A percentile compares a stretch with the other conserved stretches of the same genome.
These are phyloP conservation scores for Pyrrhia umbra DNA, from an alignment of 2,888 invertebrate genomes.

Conservation along the genomic window DNA sequence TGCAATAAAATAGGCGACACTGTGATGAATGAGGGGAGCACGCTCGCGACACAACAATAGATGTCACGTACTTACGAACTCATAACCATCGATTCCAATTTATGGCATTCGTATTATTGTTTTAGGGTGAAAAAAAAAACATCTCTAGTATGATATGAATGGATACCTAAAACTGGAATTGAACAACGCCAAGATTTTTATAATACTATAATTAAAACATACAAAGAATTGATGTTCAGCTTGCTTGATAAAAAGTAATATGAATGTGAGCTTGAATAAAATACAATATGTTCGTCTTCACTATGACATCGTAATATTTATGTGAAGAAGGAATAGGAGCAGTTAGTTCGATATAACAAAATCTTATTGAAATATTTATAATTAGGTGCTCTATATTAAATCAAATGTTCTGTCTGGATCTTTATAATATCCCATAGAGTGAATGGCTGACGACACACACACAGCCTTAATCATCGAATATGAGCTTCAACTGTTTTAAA, in stretches of 20 bases:
- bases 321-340: slow-evolving; percentile 1
- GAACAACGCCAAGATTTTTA: no score
- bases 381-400: not conserved
- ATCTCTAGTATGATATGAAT: slow-evolving; percentile 15
- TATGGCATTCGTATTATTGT: slow-evolving; percentile 76
- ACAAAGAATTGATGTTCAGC: slow-evolving; percentile 8
- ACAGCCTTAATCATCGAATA: not conserved
- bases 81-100: slow-evolving; percentile 84
- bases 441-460: not conserved
- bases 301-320: not conserved
- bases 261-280: not conserved
- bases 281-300: not conserved
- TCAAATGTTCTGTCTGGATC: not conserved
- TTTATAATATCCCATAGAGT: not conserved
- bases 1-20: slow-evolving; percentile 75
- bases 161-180: slow-evolving; percentile 19
- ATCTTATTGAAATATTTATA: not conserved
- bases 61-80: slow-evolving; percentile 83
- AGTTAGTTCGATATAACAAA: not conserved
- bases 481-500: no score
- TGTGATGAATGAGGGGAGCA: slow-evolving; percentile 75
- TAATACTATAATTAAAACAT: no score
- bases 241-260: not conserved
- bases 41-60: slow-evolving; percentile 75
- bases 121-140: slow-evolving; percentile 36